Percentiles rank a stretch among this genome's conserved stretches.
These are phyloP conservation scores for Neolamprologus ventralis DNA, from an alignment of 2,113 vertebrate species.

Conservation along the genomic window DNA sequence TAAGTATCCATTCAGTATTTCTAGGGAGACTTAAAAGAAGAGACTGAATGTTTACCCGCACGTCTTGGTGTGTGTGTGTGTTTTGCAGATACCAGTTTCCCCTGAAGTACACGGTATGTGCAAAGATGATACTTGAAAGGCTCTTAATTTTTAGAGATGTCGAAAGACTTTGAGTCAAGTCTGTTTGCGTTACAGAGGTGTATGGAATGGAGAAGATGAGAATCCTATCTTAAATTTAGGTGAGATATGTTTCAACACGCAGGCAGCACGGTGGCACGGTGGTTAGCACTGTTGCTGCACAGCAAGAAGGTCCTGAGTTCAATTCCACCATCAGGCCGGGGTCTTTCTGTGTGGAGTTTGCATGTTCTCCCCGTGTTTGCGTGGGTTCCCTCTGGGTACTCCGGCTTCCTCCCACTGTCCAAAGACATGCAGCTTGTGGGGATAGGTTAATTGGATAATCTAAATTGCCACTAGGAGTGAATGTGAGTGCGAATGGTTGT, in stretches of 20 bases:
- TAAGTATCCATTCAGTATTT: conserved; percentile 23
- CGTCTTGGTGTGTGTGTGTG: not conserved
- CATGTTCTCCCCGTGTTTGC: no score
- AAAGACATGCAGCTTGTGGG: no score
- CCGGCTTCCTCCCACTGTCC: no score
- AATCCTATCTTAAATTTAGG: conserved; percentile 63
- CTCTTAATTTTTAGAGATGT: not conserved
- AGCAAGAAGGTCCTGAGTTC: no score
- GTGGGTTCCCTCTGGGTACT: no score
- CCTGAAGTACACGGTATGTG: conserved; percentile 47
- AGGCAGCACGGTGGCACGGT: no score
- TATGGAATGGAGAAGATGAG: conserved; percentile 55
- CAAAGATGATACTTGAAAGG: not conserved
- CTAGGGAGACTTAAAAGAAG: not conserved
- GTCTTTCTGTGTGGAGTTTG: no score
- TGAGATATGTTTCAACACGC: conserved; percentile 12
- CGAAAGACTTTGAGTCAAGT: not conserved
- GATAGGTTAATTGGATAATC: no score
- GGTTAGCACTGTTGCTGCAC: no score
- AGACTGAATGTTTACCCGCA: not conserved
- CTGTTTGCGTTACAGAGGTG: conserved; percentile 46
- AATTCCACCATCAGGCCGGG: no score
- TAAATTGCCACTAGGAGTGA: no score
- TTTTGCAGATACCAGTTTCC: conserved; percentile 44
- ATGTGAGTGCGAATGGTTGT: no score